Evolutionary conservation across 2,797 vertebrate genomes (phyloP), one percentile per base, ranked within the genome.

Genomic region (Tauraco hartlaubi): DNA sequence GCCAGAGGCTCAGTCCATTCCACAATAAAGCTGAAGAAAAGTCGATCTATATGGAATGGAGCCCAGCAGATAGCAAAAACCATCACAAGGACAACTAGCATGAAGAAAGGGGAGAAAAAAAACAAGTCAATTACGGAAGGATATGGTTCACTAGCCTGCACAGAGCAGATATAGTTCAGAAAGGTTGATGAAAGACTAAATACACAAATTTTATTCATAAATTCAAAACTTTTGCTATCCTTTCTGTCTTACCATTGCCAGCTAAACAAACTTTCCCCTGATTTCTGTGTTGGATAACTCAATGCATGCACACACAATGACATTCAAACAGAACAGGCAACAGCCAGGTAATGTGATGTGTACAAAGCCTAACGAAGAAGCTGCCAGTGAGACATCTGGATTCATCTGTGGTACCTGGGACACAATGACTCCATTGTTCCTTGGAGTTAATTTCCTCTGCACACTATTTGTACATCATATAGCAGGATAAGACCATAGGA

Each of bases 1-100:
- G 98, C 98, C 72, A 98, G 89, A 59, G 98, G 91, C 78, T 98
- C 98, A 7, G 98, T 98, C 98, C 98, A 98, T 52, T 98, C 96
- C 49, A 97, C 94, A 77, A 98, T 97, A 63, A 98, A 98, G 90
- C 98, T 98, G 96, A 98, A 98, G 97, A 98, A 98, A 33, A 98
- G 98, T 39, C 98, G 92, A 28, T 98, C 98, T 61, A 97, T 39
- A 5, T 98, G 98, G 94, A 98, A 98, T 2, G 98, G 98, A 64
- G 98, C 97, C 98, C 98, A 98, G 80, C 98, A 98, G 75, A 98
- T 68, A 37, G 96, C 98, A 95, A 98, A 98, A 63, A 97, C 97
- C 72, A 97, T 97, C 83, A 98, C 98, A 0, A 98, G 95, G 37
- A 98, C 97, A 96, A 98, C 98, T 98, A 93, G 31, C 22, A 48